Conservation (phyloP, 2,113 vertebrate species). For the Verasper variegatus region DNA sequence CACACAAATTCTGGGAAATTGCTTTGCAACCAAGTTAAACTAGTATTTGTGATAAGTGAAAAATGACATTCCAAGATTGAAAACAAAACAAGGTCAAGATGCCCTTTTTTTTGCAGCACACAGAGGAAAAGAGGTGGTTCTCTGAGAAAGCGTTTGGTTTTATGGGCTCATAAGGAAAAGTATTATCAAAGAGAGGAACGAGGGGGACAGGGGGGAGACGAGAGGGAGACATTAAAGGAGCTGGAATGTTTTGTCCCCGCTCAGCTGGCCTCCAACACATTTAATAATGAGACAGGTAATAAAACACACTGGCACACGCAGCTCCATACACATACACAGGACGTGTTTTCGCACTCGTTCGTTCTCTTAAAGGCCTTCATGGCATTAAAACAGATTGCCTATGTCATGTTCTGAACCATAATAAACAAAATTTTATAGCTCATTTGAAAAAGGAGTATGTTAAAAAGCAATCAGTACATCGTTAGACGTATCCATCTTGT, state of each 20-base stretch:
- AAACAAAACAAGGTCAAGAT: constrained; percentile 13
- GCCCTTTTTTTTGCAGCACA: constrained; percentile 26
- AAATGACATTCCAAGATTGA: not conserved
- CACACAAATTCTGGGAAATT: too few relatives aligned
- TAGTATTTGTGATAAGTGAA: not conserved
- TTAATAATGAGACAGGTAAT: constrained; percentile 85
- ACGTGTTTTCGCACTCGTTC: constrained; percentile 58
- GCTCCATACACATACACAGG: constrained; percentile 23
- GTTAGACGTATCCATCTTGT: constrained; percentile 75
- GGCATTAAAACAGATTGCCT: constrained; percentile 72
- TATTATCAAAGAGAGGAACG: constrained; percentile 78
- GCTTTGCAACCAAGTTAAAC: too few relatives aligned
- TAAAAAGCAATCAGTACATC: constrained; percentile 79
- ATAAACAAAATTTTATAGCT: constrained; percentile 77
- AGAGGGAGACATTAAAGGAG: constrained; percentile 80
- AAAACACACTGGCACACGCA: constrained; percentile 75
- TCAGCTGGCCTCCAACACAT: constrained; percentile 75
- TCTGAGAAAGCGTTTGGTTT: constrained; percentile 69
- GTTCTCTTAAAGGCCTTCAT: constrained; percentile 49
- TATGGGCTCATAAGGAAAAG: constrained; percentile 80
- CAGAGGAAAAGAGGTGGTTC: constrained; percentile 40
- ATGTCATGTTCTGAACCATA: constrained; percentile 71
- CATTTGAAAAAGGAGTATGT: constrained; percentile 75
- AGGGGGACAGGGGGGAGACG: constrained; percentile 53
- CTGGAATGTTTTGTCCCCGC: constrained; percentile 81